Percentiles rank a stretch among this genome's conserved stretches.
Evolutionary conservation across 53 echinoderm and acorn worm species (phyloP).

Genomic region (Antedon mediterranea): DNA sequence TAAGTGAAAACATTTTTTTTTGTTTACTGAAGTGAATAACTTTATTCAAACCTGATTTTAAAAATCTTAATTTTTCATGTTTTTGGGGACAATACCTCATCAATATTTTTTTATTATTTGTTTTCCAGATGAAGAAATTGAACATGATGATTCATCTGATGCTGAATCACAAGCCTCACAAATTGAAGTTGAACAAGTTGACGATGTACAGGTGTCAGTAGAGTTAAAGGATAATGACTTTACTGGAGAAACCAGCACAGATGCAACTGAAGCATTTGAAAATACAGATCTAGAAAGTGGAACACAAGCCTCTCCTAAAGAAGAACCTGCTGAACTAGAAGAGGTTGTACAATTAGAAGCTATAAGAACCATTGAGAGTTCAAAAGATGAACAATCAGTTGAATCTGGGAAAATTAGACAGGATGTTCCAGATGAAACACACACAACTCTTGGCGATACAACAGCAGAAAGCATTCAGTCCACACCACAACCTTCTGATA

Average conservation of each 20-base stretch:
- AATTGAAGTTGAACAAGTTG: constrained; percentile 62
- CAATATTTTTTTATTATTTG: too few species aligned
- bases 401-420: neutral
- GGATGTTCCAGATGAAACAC: neutral
- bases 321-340: neutral
- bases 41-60: too few species aligned
- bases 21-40: too few species aligned
- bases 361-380: neutral
- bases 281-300: too few species aligned
- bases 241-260: constrained; percentile 4
- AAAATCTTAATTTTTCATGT: too few species aligned
- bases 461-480: neutral
- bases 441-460: neutral
- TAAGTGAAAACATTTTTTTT: too few species aligned
- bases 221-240: constrained; percentile 12
- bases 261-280: neutral
- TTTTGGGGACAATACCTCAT: too few species aligned
- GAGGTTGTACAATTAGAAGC: neutral
- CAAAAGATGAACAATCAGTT: constrained; percentile 5
- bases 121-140: constrained; percentile 38
- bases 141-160: constrained; percentile 77
- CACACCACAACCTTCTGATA: neutral
- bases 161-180: constrained; percentile 78
- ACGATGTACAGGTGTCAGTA: constrained; percentile 11
- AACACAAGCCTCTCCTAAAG: too few species aligned